Percentiles rank a stretch among this genome's conserved stretches.
Conservation (phyloP, 2,113 vertebrate species). For the Dunckerocampus dactyliophorus region DNA sequence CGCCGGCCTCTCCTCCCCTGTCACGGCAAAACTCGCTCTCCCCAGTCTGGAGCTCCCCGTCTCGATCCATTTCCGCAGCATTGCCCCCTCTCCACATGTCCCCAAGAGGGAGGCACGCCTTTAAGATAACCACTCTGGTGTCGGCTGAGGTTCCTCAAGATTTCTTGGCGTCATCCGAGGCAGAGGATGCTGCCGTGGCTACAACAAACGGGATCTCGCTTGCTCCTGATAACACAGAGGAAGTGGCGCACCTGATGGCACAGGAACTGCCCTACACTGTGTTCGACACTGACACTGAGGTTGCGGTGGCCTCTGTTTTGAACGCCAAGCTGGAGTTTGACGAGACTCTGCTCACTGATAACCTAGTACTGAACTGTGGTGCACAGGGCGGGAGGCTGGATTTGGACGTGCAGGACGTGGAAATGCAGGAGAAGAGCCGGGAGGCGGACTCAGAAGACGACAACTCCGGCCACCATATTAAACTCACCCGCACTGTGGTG, state of each 20-base stretch:
- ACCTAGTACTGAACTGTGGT: conserved; percentile 66
- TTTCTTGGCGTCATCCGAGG: conserved; percentile 65
- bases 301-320: conserved; percentile 78
- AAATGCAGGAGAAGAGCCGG: conserved; percentile 20
- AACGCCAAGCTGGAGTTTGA: conserved; percentile 82
- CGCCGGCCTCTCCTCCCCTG: conserved; percentile 57
- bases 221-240: conserved; percentile 57
- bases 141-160: conserved; percentile 70
- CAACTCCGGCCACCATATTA: conserved; percentile 61
- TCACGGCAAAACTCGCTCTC: conserved; percentile 50
- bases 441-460: conserved; percentile 56
- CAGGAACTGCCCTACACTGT: conserved; percentile 66
- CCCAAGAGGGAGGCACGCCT: conserved; percentile 53
- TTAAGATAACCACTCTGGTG: conserved; percentile 60
- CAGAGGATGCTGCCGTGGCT: conserved; percentile 63
- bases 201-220: conserved; percentile 61
- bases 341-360: conserved; percentile 75
- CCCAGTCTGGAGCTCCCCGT: conserved; percentile 67
- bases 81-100: conserved; percentile 66
- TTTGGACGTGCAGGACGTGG: conserved; percentile 26
- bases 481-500: conserved; percentile 75
- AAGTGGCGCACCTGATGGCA: conserved; percentile 58
- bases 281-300: conserved; percentile 71
- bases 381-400: conserved; percentile 39
- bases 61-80: conserved; percentile 67